phyloP scores from a whole-genome alignment of 2,797 vertebrate genomes.

The Sebastes hubbsi region DNA sequence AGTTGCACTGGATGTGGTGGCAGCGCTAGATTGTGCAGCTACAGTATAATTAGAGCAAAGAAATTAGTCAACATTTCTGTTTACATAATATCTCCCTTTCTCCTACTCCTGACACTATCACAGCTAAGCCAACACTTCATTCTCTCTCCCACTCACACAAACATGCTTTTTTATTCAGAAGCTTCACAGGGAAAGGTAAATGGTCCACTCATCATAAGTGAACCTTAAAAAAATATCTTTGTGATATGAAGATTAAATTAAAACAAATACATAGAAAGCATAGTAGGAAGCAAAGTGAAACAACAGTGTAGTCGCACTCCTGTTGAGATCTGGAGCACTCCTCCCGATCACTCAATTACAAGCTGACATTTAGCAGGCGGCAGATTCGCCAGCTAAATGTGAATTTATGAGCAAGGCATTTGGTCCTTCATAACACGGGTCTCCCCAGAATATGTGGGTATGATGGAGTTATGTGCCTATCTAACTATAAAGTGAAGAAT shows the following conservation, averaged over 20 bases:
- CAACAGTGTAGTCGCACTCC: background rate
- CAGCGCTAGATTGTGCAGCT: background rate
- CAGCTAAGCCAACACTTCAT: background rate
- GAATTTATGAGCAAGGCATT: background rate
- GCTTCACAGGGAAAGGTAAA: background rate
- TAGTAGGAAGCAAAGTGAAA: background rate
- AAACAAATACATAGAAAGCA: background rate
- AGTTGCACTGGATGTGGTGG: background rate
- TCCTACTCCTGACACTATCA: background rate
- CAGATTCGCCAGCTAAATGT: constrained; percentile 3
- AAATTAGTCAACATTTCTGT: constrained; percentile 23
- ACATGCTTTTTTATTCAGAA: background rate
- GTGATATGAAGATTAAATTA: background rate
- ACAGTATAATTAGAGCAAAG: background rate
- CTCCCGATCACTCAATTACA: constrained; percentile 12
- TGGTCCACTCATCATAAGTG: background rate
- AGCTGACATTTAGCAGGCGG: constrained; percentile 34
- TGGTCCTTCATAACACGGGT: background rate
- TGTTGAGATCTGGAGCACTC: constrained; percentile 12
- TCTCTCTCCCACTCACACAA: background rate
- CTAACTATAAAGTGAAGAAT: background rate
- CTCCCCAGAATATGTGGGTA: background rate
- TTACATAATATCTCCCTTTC: background rate
- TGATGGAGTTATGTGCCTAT: background rate
- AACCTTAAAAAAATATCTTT: background rate